Conservation (phyloP, 2,888 invertebrate species). For the Graphium colonna region DNA sequence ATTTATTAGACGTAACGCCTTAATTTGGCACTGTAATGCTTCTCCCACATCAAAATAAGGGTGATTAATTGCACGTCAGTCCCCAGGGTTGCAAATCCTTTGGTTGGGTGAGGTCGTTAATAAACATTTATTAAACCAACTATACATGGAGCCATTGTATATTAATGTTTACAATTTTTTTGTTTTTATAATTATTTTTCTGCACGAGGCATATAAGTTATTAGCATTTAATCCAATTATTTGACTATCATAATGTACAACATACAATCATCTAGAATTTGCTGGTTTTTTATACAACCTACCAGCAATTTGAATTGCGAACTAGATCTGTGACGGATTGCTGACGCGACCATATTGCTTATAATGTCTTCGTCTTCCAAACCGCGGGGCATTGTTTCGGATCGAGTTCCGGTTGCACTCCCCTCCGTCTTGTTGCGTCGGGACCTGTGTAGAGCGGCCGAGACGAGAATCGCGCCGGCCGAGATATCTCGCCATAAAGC, state of each 20-base stretch:
- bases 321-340: conserved; percentile 11
- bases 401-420: conserved; percentile 58
- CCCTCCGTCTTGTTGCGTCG: conserved; percentile 41
- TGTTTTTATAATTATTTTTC: too few species aligned
- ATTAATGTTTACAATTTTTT: too few species aligned
- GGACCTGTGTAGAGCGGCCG: conserved; percentile 39
- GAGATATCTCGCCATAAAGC: conserved; percentile 43
- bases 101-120: too few species aligned
- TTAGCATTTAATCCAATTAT: background rate
- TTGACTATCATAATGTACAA: background rate
- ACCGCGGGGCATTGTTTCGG: conserved; percentile 50
- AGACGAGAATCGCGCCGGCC: conserved; percentile 51
- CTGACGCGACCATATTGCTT: conserved; percentile 17
- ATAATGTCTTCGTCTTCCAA: conserved; percentile 29
- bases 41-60: background rate
- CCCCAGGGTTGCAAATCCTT: background rate
- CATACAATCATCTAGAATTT: background rate
- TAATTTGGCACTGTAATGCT: background rate
- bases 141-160: too few species aligned
- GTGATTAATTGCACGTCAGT: background rate
- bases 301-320: background rate
- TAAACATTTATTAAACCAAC: too few species aligned
- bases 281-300: background rate
- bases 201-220: too few species aligned
- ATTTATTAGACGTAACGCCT: background rate